Base-by-base conservation (phyloP, 1,140 invertebrate species). In the Diabrotica virgifera region DNA sequence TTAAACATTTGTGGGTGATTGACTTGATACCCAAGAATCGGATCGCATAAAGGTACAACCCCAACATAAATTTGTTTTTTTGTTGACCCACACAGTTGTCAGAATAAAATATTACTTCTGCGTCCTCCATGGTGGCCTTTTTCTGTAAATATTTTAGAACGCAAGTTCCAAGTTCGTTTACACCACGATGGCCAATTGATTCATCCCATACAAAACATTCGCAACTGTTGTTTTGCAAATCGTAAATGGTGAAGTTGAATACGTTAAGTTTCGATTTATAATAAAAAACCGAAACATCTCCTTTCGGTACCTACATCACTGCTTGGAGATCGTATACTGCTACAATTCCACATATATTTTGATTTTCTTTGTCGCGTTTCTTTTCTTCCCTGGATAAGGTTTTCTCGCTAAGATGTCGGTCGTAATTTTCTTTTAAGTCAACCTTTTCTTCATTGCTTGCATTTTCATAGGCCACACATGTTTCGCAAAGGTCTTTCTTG, bases 41-140 rank as follows among this genome's bases (percentile, higher is more conserved):
- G 2, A 78, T 70, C 10, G 74, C 76, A 64, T 75, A 77, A 6
- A 74, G 11, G 62, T 78, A 80, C 59, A 77, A 60, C 5, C 70
- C 55, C 57, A 74, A 65, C 8, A 80, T 68, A 59, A 65, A 78
- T 67, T 74, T 74, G 67, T 81, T 81, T 69, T 81, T 78, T 61
- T 80, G 76, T 72, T 81, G 79, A 0, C 78, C 78, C 8, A 54
- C 57, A 67, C 78, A 81, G 68, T 80, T 81, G 56, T 80, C 78
- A 11, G 37, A n/a, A n/a, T n/a, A n/a, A n/a, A n/a, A n/a, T 8
- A 53, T 36, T 6, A 61, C n/a, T 5, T 61, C 12, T 6, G 12
- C 6, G 7, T 46, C 11, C 0, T 8, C 40, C 6, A 6, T 11
- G 10, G 36, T 37, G 24, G 36, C 12, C 46, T 40, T 6, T 11